Percentiles rank a stretch among this genome's conserved stretches.
phyloP scores from a whole-genome alignment of 2,113 vertebrate genomes.

The Speoplatyrhinus poulsoni region DNA sequence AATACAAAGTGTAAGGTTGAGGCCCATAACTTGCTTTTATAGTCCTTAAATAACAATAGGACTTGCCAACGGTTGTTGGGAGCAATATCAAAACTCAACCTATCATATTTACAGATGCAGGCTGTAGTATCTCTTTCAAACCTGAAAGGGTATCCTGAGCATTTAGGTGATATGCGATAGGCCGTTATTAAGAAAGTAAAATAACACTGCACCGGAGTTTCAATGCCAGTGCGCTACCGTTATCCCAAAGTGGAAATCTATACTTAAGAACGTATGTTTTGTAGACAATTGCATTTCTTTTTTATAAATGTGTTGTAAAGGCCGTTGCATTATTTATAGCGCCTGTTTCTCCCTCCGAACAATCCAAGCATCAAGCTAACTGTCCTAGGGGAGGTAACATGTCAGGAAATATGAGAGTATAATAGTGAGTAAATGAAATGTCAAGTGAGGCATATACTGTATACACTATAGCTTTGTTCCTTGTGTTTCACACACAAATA shows the following conservation, averaged over 20 bases:
- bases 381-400: too few relatives aligned
- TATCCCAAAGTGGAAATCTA: background rate
- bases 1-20: background rate
- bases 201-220: background rate
- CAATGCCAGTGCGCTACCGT: background rate
- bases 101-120: constrained; percentile 4
- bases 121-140: background rate
- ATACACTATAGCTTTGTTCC: too few relatives aligned
- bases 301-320: background rate
- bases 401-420: too few relatives aligned
- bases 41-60: background rate
- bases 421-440: too few relatives aligned
- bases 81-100: background rate
- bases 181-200: background rate
- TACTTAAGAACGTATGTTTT: background rate
- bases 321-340: background rate
- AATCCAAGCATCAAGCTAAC: background rate
- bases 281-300: background rate
- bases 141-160: background rate
- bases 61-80: background rate
- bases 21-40: background rate
- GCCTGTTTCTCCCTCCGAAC: background rate
- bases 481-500: too few relatives aligned
- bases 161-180: background rate
- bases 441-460: too few relatives aligned